phyloP scores from a whole-genome alignment of 2,797 vertebrate genomes.

The Ataeniobius toweri region DNA sequence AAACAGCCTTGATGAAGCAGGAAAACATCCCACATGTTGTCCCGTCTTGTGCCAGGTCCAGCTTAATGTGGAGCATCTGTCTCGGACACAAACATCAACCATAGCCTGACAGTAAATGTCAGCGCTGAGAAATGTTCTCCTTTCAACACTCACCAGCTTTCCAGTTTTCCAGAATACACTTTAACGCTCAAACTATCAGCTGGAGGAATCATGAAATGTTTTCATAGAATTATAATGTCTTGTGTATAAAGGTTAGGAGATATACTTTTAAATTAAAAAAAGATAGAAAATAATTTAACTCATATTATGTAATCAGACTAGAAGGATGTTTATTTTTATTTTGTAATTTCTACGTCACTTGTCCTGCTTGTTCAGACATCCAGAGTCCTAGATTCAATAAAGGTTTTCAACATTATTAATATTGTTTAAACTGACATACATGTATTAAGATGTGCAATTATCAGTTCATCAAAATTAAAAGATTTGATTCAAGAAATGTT shows the following conservation, averaged over 20 bases:
- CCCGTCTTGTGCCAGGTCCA: conserved; percentile 39
- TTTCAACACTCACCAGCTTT: conserved; percentile 6
- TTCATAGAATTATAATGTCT: conserved; percentile 38
- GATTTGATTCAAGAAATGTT: too few species aligned
- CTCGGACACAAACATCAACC: conserved; percentile 48
- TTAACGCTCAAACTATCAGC: conserved; percentile 38
- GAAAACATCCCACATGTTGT: conserved; percentile 36
- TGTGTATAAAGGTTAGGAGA: conserved; percentile 23
- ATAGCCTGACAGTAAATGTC: conserved; percentile 23
- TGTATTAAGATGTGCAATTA: too few species aligned
- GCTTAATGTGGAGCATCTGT: conserved; percentile 66
- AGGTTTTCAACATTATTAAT: neutral
- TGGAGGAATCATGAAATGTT: conserved; percentile 45
- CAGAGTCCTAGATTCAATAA: neutral
- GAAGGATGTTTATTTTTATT: neutral
- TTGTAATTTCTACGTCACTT: neutral
- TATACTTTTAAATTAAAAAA: conserved; percentile 24
- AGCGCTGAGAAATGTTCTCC: conserved; percentile 13
- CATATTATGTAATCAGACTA: neutral
- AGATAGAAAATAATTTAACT: neutral
- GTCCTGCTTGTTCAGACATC: neutral
- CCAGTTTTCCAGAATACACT: conserved; percentile 26
- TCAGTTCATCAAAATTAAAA: too few species aligned
- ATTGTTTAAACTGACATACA: neutral
- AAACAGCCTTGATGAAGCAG: conserved; percentile 14